phyloP scores from a whole-genome alignment of 2,797 vertebrate species.

The Chaunax sp. region DNA sequence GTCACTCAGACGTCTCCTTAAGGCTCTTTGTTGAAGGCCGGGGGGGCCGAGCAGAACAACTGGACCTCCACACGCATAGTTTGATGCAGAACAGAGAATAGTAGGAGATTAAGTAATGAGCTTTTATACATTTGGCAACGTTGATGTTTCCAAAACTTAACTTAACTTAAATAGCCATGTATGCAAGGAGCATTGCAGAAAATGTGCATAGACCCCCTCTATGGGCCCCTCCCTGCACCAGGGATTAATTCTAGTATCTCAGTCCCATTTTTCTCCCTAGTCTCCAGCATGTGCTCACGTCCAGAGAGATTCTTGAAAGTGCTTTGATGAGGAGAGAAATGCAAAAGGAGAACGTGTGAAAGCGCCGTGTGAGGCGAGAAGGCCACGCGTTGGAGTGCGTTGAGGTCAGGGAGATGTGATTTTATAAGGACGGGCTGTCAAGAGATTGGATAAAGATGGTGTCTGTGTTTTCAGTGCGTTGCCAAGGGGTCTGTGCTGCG shows the following conservation, averaged over 20 bases:
- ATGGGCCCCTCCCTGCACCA: no score
- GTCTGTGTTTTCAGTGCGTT: constrained; percentile 33
- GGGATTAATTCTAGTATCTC: no score
- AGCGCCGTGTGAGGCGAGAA: background rate
- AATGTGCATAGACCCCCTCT: no score
- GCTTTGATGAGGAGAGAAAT: no score
- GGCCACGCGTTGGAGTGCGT: background rate
- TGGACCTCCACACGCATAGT: background rate
- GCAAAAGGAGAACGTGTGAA: background rate
- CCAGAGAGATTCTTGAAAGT: no score
- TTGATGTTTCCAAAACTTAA: no score
- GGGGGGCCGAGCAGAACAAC: constrained; percentile 7
- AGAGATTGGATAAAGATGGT: constrained; percentile 44
- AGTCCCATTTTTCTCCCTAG: no score
- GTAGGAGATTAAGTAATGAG: no score
- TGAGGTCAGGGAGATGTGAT: constrained; percentile 37
- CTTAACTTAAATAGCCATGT: no score
- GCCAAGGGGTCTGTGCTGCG: constrained; percentile 33
- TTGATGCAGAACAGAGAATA: background rate
- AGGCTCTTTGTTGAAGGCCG: constrained; percentile 13
- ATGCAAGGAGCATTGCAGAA: no score
- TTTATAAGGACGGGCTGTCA: constrained; percentile 33
- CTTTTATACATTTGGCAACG: no score
- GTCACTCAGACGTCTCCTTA: constrained; percentile 53
- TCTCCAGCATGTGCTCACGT: no score